Conservation (phyloP, 92 coral and sea anemone species). For the Scolanthus callimorphus region DNA sequence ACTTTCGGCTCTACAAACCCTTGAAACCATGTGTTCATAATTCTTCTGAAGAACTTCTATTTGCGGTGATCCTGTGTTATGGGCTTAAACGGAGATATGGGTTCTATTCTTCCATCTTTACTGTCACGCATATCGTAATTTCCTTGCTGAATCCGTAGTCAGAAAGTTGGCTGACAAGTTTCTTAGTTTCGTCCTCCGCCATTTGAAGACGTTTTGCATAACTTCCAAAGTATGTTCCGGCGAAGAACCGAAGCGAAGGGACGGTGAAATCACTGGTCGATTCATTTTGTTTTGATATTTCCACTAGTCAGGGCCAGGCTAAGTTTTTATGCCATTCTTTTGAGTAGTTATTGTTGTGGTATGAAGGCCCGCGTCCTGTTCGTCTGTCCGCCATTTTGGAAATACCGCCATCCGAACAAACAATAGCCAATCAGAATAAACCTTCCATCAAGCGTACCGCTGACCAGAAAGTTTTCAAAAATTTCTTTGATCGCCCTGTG, state of each 20-base stretch:
- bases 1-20: conserved; percentile 97
- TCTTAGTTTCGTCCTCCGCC: conserved; percentile 96
- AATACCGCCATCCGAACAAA: conserved; percentile 33
- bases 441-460: conserved; percentile 24
- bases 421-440: conserved; percentile 42
- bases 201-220: conserved; percentile 86
- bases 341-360: conserved; percentile 25
- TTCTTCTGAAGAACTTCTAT: conserved; percentile 75
- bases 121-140: conserved; percentile 39
- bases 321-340: conserved; percentile 6
- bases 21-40: conserved; percentile 83
- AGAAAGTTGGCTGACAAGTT: conserved; percentile 79
- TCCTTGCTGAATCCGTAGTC: conserved; percentile 89
- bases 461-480: conserved; percentile 16
- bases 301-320: conserved; percentile 2
- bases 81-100: conserved; percentile 82
- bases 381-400: conserved; percentile 41
- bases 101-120: conserved; percentile 65
- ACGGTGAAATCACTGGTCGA: conserved; percentile 77
- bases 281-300: conserved; percentile 32
- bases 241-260: conserved; percentile 56
- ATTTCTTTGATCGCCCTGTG: too few species aligned
- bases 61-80: conserved; percentile 44
- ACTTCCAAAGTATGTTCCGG: conserved; percentile 94
- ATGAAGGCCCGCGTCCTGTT: conserved; percentile 16